Evolutionary conservation across 2,797 vertebrate species (phyloP).

Genomic region (Bryconaethiops microstoma): DNA sequence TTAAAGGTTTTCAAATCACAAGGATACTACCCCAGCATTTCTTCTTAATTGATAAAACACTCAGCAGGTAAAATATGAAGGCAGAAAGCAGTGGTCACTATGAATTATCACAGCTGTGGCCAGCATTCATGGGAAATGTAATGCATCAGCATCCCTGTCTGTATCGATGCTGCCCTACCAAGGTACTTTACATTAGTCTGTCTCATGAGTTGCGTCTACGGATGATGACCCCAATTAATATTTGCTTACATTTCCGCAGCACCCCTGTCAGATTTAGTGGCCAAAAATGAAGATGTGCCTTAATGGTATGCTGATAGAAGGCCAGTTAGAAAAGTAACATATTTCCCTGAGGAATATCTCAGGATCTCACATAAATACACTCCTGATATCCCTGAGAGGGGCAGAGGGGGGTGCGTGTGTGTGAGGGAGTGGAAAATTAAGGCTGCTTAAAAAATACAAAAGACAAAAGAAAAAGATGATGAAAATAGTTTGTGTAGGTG

Average conservation of each 20-base stretch:
- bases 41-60: conserved; percentile 57
- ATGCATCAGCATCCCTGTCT: conserved; percentile 54
- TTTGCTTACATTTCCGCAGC: conserved; percentile 76
- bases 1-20: conserved; percentile 21
- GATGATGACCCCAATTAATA: conserved; percentile 81
- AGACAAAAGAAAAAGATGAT: conserved; percentile 53
- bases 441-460: neutral
- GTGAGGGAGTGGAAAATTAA: neutral
- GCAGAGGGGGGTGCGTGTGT: conserved; percentile 51
- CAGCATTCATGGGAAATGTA: conserved; percentile 44
- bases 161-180: conserved; percentile 62
- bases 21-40: conserved; percentile 37
- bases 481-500: conserved; percentile 62
- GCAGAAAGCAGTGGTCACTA: conserved; percentile 34
- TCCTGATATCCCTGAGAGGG: conserved; percentile 73
- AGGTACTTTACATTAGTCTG: conserved; percentile 70
- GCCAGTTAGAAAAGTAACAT: conserved; percentile 75
- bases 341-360: conserved; percentile 74
- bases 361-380: conserved; percentile 77
- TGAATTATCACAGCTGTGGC: conserved; percentile 45
- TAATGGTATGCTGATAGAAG: conserved; percentile 80
- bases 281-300: conserved; percentile 68
- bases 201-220: conserved; percentile 71
- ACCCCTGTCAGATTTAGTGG: conserved; percentile 75
- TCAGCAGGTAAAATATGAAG: conserved; percentile 56